Evolutionary conservation across 2,113 vertebrate genomes (phyloP).

Genomic region (Donacobius atricapilla): DNA sequence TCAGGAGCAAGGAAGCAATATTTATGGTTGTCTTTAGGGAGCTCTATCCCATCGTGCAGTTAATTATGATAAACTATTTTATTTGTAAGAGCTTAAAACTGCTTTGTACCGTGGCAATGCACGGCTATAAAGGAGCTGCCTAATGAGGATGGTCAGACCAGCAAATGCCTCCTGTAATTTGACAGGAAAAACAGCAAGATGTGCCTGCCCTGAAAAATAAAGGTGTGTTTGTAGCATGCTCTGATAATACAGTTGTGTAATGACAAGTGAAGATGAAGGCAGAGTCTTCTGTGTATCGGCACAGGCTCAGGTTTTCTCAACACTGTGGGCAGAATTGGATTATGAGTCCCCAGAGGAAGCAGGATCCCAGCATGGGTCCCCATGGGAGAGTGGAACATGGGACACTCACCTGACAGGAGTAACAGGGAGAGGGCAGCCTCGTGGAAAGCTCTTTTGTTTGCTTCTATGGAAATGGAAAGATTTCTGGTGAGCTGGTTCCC

Average conservation of each 20-base stretch:
- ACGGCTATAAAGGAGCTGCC: neutral
- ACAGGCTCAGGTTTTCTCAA: neutral
- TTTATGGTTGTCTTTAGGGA: conserved; percentile 51
- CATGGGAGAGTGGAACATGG: neutral
- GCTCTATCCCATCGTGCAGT: neutral
- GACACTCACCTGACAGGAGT: neutral
- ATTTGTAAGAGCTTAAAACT: conserved; percentile 30
- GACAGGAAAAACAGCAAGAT: neutral
- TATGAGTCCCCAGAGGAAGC: neutral
- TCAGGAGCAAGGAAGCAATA: conserved; percentile 8
- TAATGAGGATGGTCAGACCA: neutral
- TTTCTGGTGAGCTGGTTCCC: neutral
- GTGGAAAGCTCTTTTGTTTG: neutral
- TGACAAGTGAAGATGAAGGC: neutral
- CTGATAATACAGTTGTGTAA: neutral
- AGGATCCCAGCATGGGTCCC: no score
- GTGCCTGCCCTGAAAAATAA: neutral
- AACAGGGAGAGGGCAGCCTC: neutral
- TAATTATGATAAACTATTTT: conserved; percentile 59
- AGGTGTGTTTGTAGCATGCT: neutral
- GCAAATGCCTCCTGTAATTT: neutral
- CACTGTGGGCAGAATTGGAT: accelerated
- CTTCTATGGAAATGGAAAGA: neutral
- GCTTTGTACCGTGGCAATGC: neutral
- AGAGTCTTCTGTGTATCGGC: neutral